Evolutionary conservation across 2,888 invertebrate genomes (phyloP).

Genomic region (Rhingia campestris): DNA sequence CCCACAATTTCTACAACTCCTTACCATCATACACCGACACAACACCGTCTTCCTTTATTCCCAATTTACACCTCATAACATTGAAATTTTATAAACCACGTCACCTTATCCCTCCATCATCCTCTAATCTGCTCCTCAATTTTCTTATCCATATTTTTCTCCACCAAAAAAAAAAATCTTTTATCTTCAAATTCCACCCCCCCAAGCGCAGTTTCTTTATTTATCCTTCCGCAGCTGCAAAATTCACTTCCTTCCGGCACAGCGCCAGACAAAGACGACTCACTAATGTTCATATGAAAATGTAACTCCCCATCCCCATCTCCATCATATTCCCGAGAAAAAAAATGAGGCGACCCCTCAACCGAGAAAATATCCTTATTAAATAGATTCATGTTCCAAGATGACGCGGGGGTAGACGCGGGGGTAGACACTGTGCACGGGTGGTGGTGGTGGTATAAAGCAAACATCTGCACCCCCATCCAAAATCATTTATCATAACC

Average conservation of each 20-base stretch:
- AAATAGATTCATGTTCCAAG: constrained; percentile 43
- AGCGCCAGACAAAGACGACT: constrained; percentile 22
- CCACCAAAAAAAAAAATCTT: constrained; percentile 24
- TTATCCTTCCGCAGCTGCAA: constrained; percentile 34
- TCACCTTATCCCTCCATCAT: constrained; percentile 66
- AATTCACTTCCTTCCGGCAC: constrained; percentile 57
- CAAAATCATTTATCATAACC: constrained; percentile 71
- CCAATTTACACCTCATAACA: constrained; percentile 64
- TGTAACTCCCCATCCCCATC: neutral
- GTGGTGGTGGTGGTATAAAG: constrained; percentile 12
- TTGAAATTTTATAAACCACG: constrained; percentile 58
- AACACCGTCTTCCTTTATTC: neutral
- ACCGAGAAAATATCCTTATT: constrained; percentile 53
- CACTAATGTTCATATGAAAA: constrained; percentile 37
- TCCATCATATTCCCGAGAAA: neutral
- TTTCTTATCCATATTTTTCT: constrained; percentile 60
- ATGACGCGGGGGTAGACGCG: constrained; percentile 6
- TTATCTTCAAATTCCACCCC: constrained; percentile 28
- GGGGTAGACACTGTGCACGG: neutral
- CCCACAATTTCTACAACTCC: too few relatives aligned
- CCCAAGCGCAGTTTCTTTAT: constrained; percentile 45
- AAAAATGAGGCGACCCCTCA: neutral
- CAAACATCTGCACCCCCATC: constrained; percentile 38
- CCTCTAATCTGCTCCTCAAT: constrained; percentile 64
- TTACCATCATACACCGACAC: too few relatives aligned